Base-by-base conservation (phyloP, 2,113 vertebrate species). In the Phyllopteryx taeniolatus region DNA sequence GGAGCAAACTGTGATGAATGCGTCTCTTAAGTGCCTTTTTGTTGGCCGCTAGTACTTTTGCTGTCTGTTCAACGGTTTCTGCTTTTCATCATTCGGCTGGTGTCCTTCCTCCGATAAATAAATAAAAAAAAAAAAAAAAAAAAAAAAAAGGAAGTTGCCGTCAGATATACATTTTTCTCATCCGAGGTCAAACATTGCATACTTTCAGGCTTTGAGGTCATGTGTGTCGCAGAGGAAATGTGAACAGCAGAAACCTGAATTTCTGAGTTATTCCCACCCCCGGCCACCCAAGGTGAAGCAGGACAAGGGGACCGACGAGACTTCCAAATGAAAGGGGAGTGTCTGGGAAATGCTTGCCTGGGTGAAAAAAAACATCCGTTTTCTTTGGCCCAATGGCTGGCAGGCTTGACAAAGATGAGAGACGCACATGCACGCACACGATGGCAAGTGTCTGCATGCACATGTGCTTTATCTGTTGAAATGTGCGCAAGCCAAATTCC, bases 401-500 rank as follows among this genome's bases (percentile, higher is more conserved):
- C 85, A 77, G 85, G 73, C 83, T 74, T 77, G 59, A 66, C 43
- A 72, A 75, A 81, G 86, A 86, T 87, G 87, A 87, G 80, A 86
- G 69, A 81, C 47, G 42, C 53, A 47, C 79, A 68, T 0, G 12
- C 71, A 71, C 15, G 57, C 78, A 76, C 84, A 79, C 66, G 11
- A 71, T 68, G 84, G 85, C 89, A 89, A 87, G 89, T 91, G 84
- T 82, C 75, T 88, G 86, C 89, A 77, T 89, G 89, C 71, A 46
- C 73, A 63, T 57, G 5, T 4, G 74, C 84, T 88, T 84, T 83
- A 83, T 87, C 83, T 87, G 88, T 87, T 54, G 80, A 89, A 87
- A 89, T 88, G 80, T n/a, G 49, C 56, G 44, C 77, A 79, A 82
- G 78, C 81, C 74, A 79, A 47, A 79, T 69, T 79, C 85, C 82